Evolutionary conservation across 2,113 vertebrate genomes (phyloP).

Genomic region (Xiphophorus couchianus): DNA sequence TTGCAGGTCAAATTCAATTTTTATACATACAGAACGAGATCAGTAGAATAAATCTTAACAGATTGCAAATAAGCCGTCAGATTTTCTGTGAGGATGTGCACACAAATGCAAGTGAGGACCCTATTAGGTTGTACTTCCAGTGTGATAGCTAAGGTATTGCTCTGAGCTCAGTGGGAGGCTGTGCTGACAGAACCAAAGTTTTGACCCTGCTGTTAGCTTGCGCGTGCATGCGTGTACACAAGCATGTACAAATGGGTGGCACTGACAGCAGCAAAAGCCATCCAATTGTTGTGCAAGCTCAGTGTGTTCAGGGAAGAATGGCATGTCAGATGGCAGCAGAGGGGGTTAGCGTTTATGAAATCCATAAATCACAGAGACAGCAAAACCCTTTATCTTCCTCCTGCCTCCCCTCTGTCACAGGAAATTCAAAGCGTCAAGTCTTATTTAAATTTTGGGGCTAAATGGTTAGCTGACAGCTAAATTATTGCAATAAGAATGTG

Average conservation of each 20-base stretch:
- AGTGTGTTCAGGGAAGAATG: slow-evolving; percentile 64
- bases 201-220: slow-evolving; percentile 54
- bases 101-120: slow-evolving; percentile 23
- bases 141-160: slow-evolving; percentile 61
- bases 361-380: slow-evolving; percentile 80
- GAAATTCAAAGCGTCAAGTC: slow-evolving; percentile 71
- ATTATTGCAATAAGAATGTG: slow-evolving; percentile 67
- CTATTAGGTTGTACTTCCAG: slow-evolving; percentile 54
- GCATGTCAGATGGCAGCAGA: slow-evolving; percentile 65
- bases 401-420: slow-evolving; percentile 53
- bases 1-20: slow-evolving; percentile 26
- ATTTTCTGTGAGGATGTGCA: slow-evolving; percentile 14
- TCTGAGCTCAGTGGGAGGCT: slow-evolving; percentile 59
- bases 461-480: slow-evolving; percentile 71
- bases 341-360: slow-evolving; percentile 77
- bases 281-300: slow-evolving; percentile 59
- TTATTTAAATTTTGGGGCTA: slow-evolving; percentile 56
- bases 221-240: slow-evolving; percentile 14
- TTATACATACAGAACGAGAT: slow-evolving; percentile 34
- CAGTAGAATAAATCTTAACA: slow-evolving; percentile 49
- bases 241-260: slow-evolving; percentile 15
- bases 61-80: slow-evolving; percentile 26
- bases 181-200: slow-evolving; percentile 59
- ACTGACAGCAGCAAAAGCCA: slow-evolving; percentile 59
- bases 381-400: slow-evolving; percentile 60